Conservation (phyloP, 2,797 vertebrate genomes). For the Mergus octosetaceus region DNA sequence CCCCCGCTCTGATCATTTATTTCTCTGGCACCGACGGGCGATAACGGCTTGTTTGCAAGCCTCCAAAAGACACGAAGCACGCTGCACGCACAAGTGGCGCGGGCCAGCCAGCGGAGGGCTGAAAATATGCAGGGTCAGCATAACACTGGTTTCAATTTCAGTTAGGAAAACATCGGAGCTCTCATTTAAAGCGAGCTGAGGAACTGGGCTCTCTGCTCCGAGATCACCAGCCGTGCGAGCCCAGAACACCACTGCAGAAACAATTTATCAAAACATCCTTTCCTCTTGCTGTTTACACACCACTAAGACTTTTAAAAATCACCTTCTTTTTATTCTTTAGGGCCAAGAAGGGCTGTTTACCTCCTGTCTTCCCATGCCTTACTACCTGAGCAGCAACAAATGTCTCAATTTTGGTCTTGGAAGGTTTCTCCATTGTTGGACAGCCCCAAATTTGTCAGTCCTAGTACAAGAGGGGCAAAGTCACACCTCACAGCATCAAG, state of each 20-base stretch:
- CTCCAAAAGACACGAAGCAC: conserved; percentile 65
- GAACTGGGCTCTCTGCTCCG: neutral
- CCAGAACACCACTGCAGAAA: neutral
- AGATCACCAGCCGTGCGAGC: neutral
- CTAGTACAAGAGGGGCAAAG: neutral
- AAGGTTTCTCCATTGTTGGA: neutral
- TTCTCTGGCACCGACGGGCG: conserved; percentile 62
- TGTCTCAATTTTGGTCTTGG: neutral
- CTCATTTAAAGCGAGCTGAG: conserved; percentile 62
- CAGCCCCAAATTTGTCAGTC: neutral
- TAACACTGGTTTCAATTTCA: conserved; percentile 68
- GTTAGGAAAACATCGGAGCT: conserved; percentile 62
- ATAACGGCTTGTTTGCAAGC: conserved; percentile 69
- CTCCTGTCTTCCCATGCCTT: neutral
- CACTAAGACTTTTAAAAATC: neutral
- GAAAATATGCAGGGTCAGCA: conserved; percentile 73
- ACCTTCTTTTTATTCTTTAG: neutral
- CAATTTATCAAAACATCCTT: neutral
- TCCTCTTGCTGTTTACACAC: neutral
- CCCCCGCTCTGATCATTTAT: conserved; percentile 63
- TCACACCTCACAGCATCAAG: neutral
- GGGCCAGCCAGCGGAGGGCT: conserved; percentile 56
- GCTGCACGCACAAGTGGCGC: conserved; percentile 43
- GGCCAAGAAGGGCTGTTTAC: neutral
- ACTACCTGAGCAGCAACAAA: neutral